A percentile compares a stretch with the other conserved stretches of the same genome.
These are phyloP conservation scores for Hermetia illucens DNA, from an alignment of 1,140 invertebrate genomes.

Conservation along the genomic window DNA sequence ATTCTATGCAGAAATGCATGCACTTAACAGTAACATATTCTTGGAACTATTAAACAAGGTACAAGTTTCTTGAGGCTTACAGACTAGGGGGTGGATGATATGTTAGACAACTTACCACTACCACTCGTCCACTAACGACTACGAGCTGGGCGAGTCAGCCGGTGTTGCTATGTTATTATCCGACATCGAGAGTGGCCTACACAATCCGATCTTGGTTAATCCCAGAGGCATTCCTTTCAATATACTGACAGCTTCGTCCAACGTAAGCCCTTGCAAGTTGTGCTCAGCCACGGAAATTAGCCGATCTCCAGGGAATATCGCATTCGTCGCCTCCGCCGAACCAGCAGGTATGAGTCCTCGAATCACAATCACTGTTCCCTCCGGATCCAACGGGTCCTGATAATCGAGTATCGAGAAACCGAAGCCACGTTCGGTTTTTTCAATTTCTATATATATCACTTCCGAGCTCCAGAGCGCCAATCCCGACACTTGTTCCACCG, in stretches of 20 bases:
- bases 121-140: no score
- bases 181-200: constrained; percentile 54
- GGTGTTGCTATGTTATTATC: constrained; percentile 36
- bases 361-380: constrained; percentile 87
- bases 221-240: constrained; percentile 75
- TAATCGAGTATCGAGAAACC: constrained; percentile 94
- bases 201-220: constrained; percentile 67
- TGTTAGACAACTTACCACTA: no score
- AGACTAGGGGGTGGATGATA: no score
- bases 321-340: constrained; percentile 72
- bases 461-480: constrained; percentile 87
- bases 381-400: constrained; percentile 75
- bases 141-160: constrained; percentile 26
- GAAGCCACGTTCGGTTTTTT: constrained; percentile 79
- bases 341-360: constrained; percentile 85
- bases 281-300: constrained; percentile 78
- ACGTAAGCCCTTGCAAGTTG: constrained; percentile 70
- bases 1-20: no score
- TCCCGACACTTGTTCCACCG: constrained; percentile 81
- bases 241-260: constrained; percentile 83
- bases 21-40: no score
- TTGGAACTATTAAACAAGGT: no score
- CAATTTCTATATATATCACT: constrained; percentile 70
- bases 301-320: constrained; percentile 82
- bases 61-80: no score